These are phyloP conservation scores for Bombus breviceps DNA, from an alignment of 1,140 invertebrate species.

Conservation along the genomic window DNA sequence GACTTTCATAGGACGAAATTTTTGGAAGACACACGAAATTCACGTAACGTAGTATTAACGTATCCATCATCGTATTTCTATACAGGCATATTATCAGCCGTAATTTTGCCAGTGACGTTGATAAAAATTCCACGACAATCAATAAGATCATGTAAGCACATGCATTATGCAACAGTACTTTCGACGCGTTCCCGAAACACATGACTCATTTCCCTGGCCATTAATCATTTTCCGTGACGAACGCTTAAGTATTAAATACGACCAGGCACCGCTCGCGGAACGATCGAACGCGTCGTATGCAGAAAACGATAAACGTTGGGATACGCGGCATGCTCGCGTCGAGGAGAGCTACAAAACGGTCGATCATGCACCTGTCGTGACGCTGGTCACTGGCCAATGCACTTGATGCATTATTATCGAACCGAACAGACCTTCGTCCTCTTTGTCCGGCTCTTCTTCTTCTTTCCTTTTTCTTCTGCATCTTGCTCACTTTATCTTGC, in stretches of 20 bases:
- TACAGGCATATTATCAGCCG: neutral
- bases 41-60: neutral
- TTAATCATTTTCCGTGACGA: slow-evolving; percentile 54
- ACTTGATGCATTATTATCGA: slow-evolving; percentile 50
- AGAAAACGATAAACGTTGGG: slow-evolving; percentile 33
- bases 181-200: slow-evolving; percentile 14
- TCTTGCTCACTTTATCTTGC: no score
- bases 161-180: slow-evolving; percentile 30
- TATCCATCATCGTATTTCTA: neutral
- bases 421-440: neutral
- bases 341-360: slow-evolving; percentile 24
- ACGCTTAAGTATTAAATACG: neutral
- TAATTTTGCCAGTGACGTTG: neutral
- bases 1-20: neutral
- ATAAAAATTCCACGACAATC: slow-evolving; percentile 14
- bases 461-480: no score
- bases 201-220: neutral
- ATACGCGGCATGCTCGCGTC: neutral
- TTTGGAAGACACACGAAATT: neutral
- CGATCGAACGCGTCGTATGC: slow-evolving; percentile 12
- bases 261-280: neutral
- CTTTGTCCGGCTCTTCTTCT: neutral
- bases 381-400: slow-evolving; percentile 49
- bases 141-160: neutral
- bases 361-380: slow-evolving; percentile 50